Conservation (phyloP, 2,113 vertebrate species). For the Coracopsis vasa region DNA sequence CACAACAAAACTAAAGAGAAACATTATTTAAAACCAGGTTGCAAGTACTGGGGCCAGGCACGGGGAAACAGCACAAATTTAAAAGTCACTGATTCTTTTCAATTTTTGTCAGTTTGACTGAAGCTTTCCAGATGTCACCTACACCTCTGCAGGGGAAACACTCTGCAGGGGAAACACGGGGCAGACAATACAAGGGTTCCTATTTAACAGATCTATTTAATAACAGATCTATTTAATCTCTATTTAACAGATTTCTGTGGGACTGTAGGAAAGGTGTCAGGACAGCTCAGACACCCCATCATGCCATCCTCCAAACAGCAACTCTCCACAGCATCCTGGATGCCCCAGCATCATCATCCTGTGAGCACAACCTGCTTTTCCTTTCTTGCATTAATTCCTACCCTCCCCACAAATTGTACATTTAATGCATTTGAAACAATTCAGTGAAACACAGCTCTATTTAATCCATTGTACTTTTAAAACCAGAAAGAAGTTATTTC, state of each 20-base stretch:
- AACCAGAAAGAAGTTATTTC: background rate
- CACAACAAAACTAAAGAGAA: fast-evolving
- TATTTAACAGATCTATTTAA: no score
- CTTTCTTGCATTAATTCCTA: no score
- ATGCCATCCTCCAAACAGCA: background rate
- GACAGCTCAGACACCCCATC: background rate
- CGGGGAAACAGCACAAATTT: fast-evolving
- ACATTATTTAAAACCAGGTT: fast-evolving
- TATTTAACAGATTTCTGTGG: no score
- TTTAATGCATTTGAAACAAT: fast-evolving
- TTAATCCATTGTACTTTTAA: background rate
- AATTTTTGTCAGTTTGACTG: background rate
- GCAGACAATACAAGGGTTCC: no score
- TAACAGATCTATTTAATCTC: no score
- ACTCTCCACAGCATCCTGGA: background rate
- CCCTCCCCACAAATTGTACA: background rate
- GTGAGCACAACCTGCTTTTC: background rate
- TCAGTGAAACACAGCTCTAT: background rate
- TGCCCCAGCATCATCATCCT: fast-evolving
- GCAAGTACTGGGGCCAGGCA: background rate
- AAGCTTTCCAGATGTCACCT: background rate
- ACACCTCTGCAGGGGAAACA: background rate
- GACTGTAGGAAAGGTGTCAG: no score
- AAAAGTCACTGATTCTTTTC: background rate
- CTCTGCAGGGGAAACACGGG: background rate